Evolutionary conservation across 2,113 vertebrate species (phyloP).

Genomic region (Carassius gibelio): DNA sequence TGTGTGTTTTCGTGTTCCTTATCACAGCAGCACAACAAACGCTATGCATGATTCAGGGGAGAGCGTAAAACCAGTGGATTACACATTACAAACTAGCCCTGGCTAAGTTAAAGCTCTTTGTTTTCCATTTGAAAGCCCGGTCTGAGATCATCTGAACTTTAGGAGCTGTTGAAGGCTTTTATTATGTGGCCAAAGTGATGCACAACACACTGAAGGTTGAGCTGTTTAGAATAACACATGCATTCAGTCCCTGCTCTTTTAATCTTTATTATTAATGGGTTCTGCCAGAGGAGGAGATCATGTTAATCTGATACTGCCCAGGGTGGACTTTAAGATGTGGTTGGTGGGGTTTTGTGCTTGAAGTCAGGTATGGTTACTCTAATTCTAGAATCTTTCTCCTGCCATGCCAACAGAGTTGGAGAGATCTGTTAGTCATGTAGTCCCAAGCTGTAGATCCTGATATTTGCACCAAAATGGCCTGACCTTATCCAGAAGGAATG

Average conservation of each 20-base stretch:
- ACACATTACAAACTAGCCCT: constrained; percentile 30
- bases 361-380: constrained; percentile 25
- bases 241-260: constrained; percentile 13
- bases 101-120: constrained; percentile 48
- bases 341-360: background rate
- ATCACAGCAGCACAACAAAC: constrained; percentile 25
- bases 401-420: constrained; percentile 24
- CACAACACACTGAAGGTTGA: constrained; percentile 10
- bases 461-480: constrained; percentile 56
- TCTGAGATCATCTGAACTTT: constrained; percentile 29
- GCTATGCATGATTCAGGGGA: constrained; percentile 5
- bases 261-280: constrained; percentile 52
- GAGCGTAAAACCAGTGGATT: constrained; percentile 36
- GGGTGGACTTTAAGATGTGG: constrained; percentile 16
- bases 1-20: constrained; percentile 7
- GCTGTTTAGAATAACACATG: constrained; percentile 20
- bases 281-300: constrained; percentile 35
- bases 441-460: constrained; percentile 37
- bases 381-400: constrained; percentile 30
- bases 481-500: constrained; percentile 49
- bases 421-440: constrained; percentile 22
- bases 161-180: constrained; percentile 35
- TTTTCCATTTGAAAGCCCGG: constrained; percentile 32
- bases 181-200: constrained; percentile 3
- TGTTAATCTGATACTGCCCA: constrained; percentile 40